These are phyloP conservation scores for Dreissena rostriformis DNA, from an alignment of 1,140 invertebrate species.

Conservation along the genomic window DNA sequence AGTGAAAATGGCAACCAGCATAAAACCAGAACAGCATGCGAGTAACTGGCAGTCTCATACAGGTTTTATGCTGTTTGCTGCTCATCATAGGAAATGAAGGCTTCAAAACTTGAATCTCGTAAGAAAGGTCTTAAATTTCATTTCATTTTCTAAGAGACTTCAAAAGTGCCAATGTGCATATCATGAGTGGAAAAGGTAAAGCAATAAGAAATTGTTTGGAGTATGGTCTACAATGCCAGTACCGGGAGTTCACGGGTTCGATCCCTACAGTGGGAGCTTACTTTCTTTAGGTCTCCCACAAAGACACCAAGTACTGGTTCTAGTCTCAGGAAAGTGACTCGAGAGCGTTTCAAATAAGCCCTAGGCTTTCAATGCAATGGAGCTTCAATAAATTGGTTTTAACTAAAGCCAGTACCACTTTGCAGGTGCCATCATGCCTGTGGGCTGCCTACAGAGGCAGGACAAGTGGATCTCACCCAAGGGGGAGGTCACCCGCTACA, in stretches of 20 bases:
- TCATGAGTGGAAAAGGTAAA: background rate
- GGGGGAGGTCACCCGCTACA: constrained; percentile 16
- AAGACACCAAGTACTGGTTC: too few species aligned
- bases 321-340: too few species aligned
- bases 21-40: too few species aligned
- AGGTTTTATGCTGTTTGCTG: background rate
- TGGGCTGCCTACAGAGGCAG: constrained; percentile 67
- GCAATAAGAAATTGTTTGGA: background rate
- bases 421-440: constrained; percentile 75
- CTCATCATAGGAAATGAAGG: background rate
- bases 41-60: background rate
- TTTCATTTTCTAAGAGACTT: background rate
- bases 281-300: too few species aligned
- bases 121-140: too few species aligned
- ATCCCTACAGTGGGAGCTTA: too few species aligned
- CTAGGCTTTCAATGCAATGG: too few species aligned
- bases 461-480: constrained; percentile 60
- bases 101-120: background rate
- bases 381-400: background rate
- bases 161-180: background rate
- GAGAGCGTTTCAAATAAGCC: too few species aligned
- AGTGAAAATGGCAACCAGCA: too few species aligned
- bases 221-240: background rate
- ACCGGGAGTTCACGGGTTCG: too few species aligned
- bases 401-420: background rate